Base-by-base conservation (phyloP, 2,888 invertebrate species). In the Zele albiditarsus region DNA sequence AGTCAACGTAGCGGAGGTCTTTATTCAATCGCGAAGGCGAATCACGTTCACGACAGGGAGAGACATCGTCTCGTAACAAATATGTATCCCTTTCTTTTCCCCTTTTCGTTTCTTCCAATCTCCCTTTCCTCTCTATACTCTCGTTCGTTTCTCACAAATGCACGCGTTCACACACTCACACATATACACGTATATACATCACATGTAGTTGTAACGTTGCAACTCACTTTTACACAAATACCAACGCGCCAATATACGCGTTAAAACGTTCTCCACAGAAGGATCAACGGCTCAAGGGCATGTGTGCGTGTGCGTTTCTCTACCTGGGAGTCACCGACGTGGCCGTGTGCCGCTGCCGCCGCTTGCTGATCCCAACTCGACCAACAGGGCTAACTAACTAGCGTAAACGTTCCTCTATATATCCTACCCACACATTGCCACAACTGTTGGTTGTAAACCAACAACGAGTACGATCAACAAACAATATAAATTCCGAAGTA, bases 51-150 rank as follows among this genome's bases (percentile, higher is more conserved):
- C 84, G 81, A 81, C 84, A 82, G 84, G 84, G 81, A 85, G 83
- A 84, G 85, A 87, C 86, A 85, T 81, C 83, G 84, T 85, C 86
- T 84, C 86, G 81, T 85, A 87, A 88, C 88, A 87, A 88, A 88
- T 88, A 88, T 85, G 86, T 86, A 85, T 86, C 82, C 71, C 58
- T 71, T 38, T 53, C 71, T 63, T 58, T 71, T 67, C 62, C 68
- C 53, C 38, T 70, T 66, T 68, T 62, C 58, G 46, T 60, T 60
- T 58, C 63, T 71, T 53, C 20, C 71, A 57, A 68, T 71, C 75
- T 71, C 46, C 58, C 71, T 71, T 70, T 42, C 42, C 71, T 74
- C 68, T 75, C 53, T 2, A 67, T 68, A 31, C 67, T 28, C 68
- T 31, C 69, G 60, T 66, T 58, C 58, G n/a, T 42, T 25, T 58